Evolutionary conservation across 2,888 invertebrate species (phyloP).

Genomic region (Hartigia nigra): DNA sequence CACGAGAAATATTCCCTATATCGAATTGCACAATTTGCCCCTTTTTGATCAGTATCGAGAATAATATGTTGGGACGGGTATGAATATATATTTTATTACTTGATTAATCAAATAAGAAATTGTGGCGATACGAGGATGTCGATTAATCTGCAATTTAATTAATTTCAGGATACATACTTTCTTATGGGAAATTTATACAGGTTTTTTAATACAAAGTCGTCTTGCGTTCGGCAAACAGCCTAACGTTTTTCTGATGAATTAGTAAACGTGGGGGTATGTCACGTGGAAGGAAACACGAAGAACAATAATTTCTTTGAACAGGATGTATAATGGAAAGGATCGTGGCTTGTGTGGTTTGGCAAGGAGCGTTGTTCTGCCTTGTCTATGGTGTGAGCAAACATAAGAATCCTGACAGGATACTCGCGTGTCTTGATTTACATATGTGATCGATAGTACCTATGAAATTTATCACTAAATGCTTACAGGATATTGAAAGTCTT

Average conservation of each 20-base stretch:
- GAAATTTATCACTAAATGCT: not conserved
- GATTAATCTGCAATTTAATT: not conserved
- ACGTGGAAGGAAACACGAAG: not conserved
- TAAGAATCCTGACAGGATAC: constrained; percentile 14
- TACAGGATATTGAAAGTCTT: not conserved
- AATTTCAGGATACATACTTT: not conserved
- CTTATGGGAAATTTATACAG: not conserved
- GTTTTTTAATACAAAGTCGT: not conserved
- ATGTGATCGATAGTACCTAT: constrained; percentile 9
- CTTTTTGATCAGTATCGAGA: not conserved
- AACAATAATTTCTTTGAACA: constrained; percentile 19
- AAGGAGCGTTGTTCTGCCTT: not conserved
- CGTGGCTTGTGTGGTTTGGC: not conserved
- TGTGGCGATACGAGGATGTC: not conserved
- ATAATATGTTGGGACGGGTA: not conserved
- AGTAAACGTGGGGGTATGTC: not conserved
- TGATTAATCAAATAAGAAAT: not conserved
- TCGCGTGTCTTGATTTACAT: constrained; percentile 17
- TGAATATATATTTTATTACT: not conserved
- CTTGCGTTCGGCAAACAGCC: not conserved
- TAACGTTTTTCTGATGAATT: not conserved
- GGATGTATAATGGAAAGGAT: constrained; percentile 23
- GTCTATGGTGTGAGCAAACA: constrained; percentile 24
- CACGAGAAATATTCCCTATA: constrained; percentile 2
- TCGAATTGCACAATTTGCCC: not conserved